phyloP scores from a whole-genome alignment of 1,140 invertebrate genomes.

The Drosophila lacteicornis region DNA sequence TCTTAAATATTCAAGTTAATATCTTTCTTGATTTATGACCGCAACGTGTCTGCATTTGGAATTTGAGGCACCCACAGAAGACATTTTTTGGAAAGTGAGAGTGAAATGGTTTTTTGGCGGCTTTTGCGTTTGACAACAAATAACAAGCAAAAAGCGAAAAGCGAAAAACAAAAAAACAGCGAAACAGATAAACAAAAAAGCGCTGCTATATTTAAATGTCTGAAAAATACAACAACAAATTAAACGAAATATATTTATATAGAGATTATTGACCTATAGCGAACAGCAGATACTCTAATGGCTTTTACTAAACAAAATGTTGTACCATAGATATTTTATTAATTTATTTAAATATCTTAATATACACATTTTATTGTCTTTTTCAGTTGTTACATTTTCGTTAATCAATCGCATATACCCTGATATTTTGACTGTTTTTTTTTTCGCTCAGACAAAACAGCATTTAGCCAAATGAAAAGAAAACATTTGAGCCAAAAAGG shows the following conservation, averaged over 20 bases:
- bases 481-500: slow-evolving; percentile 29
- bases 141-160: slow-evolving; percentile 42
- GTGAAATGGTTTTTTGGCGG: slow-evolving; percentile 41
- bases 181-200: slow-evolving; percentile 42
- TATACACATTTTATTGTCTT: not conserved
- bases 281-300: slow-evolving; percentile 22
- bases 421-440: not conserved
- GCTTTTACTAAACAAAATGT: not conserved
- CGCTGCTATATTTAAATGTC: slow-evolving; percentile 57
- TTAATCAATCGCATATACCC: not conserved
- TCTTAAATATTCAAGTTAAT: slow-evolving; percentile 24
- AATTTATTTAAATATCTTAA: not conserved
- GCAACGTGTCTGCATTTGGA: slow-evolving; percentile 55
- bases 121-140: slow-evolving; percentile 56
- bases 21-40: slow-evolving; percentile 66
- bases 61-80: slow-evolving; percentile 13
- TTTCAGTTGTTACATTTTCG: not conserved
- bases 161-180: slow-evolving; percentile 20
- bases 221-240: slow-evolving; percentile 41
- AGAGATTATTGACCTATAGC: not conserved
- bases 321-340: not conserved
- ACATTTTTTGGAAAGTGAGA: slow-evolving; percentile 62
- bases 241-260: slow-evolving; percentile 12
- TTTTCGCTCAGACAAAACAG: slow-evolving; percentile 3
- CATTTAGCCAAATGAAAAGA: slow-evolving; percentile 41